Base-by-base conservation (phyloP, 1,140 invertebrate genomes). In the Eupeodes corollae region DNA sequence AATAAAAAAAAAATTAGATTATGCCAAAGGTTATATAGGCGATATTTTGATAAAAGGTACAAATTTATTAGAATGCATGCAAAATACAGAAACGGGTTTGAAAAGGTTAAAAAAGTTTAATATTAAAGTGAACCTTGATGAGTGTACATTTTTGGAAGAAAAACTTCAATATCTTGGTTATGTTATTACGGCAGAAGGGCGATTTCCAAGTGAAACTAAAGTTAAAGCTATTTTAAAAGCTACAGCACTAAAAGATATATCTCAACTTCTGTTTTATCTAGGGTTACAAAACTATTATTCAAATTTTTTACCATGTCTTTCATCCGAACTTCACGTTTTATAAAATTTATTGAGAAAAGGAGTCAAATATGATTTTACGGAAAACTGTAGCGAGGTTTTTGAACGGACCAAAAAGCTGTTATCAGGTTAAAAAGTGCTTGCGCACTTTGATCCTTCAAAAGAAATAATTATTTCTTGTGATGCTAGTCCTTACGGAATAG, bases 181-280 rank as follows among this genome's bases (percentile, higher is more conserved):
- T n/a, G n/a, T n/a, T n/a, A n/a, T n/a, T n/a, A n/a, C n/a, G n/a
- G n/a, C n/a, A n/a, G n/a, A n/a, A n/a, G n/a, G 68, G n/a, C 33
- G 72, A 5, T 54, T 57, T 18, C 53, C 56, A 21, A 53, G 58
- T 45, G 51, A 55, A 9, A 51, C 56, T 14, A 74, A 73, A 50
- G 49, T 71, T 8, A 44, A 53, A 15, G 66, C 70, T 31, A 67
- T 74, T 8, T n/a, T 51, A 46, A 58, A 69, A 21, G 50, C 63
- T 8, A 47, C 53, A 1, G 33, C 18, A 18, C 63, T 70, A 30
- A 51, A 32, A 44, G 67, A 61, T 55, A 50, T 67, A 11, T 56
- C 50, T 0, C 56, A 69, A 51, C 48, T 72, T 33, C 65, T 61
- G 49, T 52, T 60, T 0, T 63, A 61, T 51, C 30, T 67, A 31